Percentiles rank a stretch among this genome's conserved stretches.
Conservation (phyloP, 2,888 invertebrate species). For the Ormyrus thymus region DNA sequence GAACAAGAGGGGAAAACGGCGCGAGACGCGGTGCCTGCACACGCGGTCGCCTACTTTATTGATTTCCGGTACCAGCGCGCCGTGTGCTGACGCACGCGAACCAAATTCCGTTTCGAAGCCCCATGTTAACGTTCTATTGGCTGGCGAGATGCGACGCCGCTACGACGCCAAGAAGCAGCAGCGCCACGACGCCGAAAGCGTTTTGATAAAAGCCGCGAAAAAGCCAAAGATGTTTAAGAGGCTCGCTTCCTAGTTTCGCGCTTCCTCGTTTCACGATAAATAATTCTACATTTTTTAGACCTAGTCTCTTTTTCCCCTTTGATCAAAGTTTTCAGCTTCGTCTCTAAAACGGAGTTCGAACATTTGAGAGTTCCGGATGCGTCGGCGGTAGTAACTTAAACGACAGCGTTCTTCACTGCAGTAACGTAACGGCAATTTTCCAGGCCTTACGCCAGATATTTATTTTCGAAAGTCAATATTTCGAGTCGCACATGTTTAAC, state of each 20-base stretch:
- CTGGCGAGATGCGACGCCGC: neutral
- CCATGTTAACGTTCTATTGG: slow-evolving; percentile 24
- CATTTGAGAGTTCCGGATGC: slow-evolving; percentile 25
- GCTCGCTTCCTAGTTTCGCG: no score
- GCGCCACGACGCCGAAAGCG: slow-evolving; percentile 13
- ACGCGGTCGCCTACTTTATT: slow-evolving; percentile 35
- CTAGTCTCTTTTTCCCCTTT: no score
- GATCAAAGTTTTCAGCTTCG: neutral
- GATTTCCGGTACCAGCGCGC: slow-evolving; percentile 43
- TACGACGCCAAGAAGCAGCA: slow-evolving; percentile 5
- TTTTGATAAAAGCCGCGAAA: neutral
- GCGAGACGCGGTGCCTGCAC: slow-evolving; percentile 9
- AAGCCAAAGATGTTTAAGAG: neutral
- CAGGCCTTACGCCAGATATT: neutral
- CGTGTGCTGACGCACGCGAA: neutral
- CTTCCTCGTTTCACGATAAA: no score
- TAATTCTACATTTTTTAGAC: no score
- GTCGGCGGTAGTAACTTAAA: slow-evolving; percentile 30
- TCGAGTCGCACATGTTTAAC: no score
- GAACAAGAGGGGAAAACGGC: neutral
- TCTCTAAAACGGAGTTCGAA: neutral
- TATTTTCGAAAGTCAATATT: neutral
- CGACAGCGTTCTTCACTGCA: neutral
- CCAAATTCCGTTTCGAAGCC: neutral
- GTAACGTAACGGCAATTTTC: neutral